Evolutionary conservation across 2,113 vertebrate species (phyloP).

Genomic region (Petrocephalus zakoni): DNA sequence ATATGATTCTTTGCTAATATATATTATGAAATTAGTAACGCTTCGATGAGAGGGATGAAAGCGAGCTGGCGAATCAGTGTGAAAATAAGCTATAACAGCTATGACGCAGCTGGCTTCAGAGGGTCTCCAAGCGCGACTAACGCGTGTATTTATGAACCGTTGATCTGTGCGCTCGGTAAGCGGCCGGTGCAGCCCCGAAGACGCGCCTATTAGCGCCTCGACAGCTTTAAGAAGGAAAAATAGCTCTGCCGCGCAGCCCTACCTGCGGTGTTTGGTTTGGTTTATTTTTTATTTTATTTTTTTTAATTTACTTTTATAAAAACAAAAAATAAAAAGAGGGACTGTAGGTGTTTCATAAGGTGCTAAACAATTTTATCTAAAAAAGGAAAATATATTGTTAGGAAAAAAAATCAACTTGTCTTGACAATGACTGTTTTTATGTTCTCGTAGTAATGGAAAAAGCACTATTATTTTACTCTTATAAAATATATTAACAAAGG

Average conservation of each 20-base stretch:
- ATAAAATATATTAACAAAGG: constrained; percentile 94
- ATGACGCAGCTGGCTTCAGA: constrained; percentile 31
- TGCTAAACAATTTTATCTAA: constrained; percentile 99
- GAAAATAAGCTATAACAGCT: constrained; percentile 37
- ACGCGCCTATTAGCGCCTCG: constrained; percentile 54
- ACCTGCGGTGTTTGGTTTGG: constrained; percentile 59
- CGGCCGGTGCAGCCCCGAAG: constrained; percentile 48
- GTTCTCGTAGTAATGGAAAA: constrained; percentile 95
- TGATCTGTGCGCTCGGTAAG: constrained; percentile 44
- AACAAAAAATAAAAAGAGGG: constrained; percentile 63
- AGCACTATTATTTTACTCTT: constrained; percentile 99
- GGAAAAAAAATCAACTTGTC: constrained; percentile 85
- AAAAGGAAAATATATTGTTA: constrained; percentile 87
- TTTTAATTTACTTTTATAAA: constrained; percentile 39
- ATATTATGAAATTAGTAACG: constrained; percentile 43
- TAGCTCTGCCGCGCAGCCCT: constrained; percentile 65
- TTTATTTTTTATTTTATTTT: constrained; percentile 44
- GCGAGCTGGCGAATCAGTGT: constrained; percentile 31
- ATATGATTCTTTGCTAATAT: constrained; percentile 45
- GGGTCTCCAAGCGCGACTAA: constrained; percentile 34
- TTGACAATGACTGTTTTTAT: constrained; percentile 99
- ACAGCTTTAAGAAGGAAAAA: constrained; percentile 59
- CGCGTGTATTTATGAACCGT: constrained; percentile 42
- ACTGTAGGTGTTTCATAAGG: constrained; percentile 87
- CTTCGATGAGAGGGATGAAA: constrained; percentile 54